These are phyloP conservation scores for Harpalus rubripes DNA, from an alignment of 2,888 invertebrate species.

Conservation along the genomic window DNA sequence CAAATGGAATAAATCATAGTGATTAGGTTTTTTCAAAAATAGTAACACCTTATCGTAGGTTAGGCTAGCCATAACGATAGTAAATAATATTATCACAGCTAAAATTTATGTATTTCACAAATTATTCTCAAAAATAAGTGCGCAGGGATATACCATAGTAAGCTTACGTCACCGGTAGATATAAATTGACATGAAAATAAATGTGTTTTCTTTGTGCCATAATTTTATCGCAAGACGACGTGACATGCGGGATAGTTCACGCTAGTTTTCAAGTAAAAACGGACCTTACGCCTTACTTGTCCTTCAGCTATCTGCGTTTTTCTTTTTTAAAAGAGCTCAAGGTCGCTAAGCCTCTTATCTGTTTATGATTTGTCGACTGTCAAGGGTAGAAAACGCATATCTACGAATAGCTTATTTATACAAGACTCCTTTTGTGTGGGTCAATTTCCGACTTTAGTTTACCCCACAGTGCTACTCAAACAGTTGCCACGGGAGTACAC, in stretches of 20 bases:
- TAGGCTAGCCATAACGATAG: constrained; percentile 1
- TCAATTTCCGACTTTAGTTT: constrained; percentile 13
- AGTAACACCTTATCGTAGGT: constrained; percentile 26
- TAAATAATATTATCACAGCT: constrained; percentile 6
- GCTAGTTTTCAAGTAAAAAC: constrained; percentile 54
- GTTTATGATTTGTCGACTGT: constrained; percentile 73
- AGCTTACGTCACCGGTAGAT: constrained; percentile 53
- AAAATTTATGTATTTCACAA: constrained; percentile 30
- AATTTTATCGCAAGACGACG: constrained; percentile 52
- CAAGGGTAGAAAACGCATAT: constrained; percentile 69
- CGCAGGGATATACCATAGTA: constrained; percentile 18
- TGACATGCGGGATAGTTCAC: constrained; percentile 39
- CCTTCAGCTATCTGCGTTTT: constrained; percentile 38
- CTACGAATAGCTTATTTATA: constrained; percentile 62
- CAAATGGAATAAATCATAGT: neutral
- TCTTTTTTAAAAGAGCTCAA: constrained; percentile 69
- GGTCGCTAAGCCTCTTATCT: constrained; percentile 71
- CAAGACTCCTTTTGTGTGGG: constrained; percentile 15
- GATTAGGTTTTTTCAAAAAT: neutral
- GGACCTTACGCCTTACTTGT: constrained; percentile 1
- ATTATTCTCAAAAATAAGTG: constrained; percentile 18
- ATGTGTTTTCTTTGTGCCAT: constrained; percentile 63
- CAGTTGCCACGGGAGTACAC: too few species aligned
- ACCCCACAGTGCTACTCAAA: neutral
- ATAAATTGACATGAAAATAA: constrained; percentile 54